Conservation (phyloP, 1,140 invertebrate species). For the Ceratina japonica region DNA sequence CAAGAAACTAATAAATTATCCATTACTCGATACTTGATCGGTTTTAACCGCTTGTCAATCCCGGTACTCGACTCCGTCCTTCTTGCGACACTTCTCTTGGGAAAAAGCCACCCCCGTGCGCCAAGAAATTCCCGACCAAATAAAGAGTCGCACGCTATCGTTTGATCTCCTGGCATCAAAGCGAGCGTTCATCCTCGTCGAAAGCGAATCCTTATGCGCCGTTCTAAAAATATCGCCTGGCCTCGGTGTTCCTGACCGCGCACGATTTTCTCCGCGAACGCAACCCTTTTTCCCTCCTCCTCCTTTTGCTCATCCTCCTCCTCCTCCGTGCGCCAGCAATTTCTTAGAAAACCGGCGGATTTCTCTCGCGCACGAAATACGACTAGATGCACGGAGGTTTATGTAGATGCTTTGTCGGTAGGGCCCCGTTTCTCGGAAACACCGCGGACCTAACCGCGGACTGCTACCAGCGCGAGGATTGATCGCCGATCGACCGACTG, state of each 20-base stretch:
- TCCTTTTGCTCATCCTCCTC: background rate
- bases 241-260: background rate
- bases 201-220: background rate
- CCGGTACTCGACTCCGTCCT: too few relatives aligned
- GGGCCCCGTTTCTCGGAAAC: background rate
- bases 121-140: too few relatives aligned
- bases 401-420: constrained; percentile 30
- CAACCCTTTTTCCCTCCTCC: background rate
- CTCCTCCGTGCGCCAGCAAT: background rate
- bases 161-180: too few relatives aligned
- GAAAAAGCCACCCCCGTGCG: too few relatives aligned
- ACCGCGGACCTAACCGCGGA: background rate
- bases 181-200: too few relatives aligned
- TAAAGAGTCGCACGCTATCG: too few relatives aligned
- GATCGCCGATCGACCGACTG: constrained; percentile 14
- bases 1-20: too few relatives aligned
- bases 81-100: too few relatives aligned
- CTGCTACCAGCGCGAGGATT: background rate
- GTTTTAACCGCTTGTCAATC: too few relatives aligned
- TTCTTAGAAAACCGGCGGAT: constrained; percentile 11
- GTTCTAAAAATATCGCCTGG: constrained; percentile 6
- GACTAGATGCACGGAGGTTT: constrained; percentile 13
- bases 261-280: background rate
- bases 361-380: constrained; percentile 25
- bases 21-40: too few relatives aligned